phyloP scores from a whole-genome alignment of 2,888 invertebrate genomes.

The Octonoba sinensis region DNA sequence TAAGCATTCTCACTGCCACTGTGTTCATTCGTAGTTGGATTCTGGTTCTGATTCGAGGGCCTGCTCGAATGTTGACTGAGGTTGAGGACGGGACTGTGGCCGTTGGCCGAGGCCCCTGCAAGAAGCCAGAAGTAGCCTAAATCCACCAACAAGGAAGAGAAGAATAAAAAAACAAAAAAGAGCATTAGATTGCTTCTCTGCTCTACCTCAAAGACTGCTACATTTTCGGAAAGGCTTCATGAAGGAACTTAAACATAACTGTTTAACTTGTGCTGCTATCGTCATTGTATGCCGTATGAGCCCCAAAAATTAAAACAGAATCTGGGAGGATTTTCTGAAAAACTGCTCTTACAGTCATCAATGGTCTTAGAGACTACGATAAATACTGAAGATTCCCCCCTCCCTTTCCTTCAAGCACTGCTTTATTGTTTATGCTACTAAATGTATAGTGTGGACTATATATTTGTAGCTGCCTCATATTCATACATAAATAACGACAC shows the following conservation, averaged over 20 bases:
- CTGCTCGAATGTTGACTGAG: conserved; percentile 85
- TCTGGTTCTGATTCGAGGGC: conserved; percentile 61
- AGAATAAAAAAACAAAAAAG: conserved; percentile 27
- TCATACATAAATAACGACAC: too few species aligned
- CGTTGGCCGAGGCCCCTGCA: conserved; percentile 83
- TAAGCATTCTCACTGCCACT: conserved; percentile 68
- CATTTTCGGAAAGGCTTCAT: conserved; percentile 28
- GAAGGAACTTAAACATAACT: background rate
- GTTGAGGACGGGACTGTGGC: conserved; percentile 92
- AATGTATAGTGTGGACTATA: too few species aligned
- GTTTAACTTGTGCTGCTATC: too few species aligned
- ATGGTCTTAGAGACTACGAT: too few species aligned
- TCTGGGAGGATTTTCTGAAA: too few species aligned
- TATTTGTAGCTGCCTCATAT: too few species aligned
- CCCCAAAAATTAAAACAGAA: too few species aligned
- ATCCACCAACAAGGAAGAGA: conserved; percentile 36
- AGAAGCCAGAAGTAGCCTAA: conserved; percentile 67
- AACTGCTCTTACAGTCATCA: too few species aligned
- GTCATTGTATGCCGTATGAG: too few species aligned
- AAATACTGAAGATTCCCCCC: too few species aligned
- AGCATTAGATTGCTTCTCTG: conserved; percentile 41
- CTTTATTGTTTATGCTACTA: too few species aligned
- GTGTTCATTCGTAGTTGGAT: conserved; percentile 69
- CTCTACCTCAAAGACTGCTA: conserved; percentile 39
- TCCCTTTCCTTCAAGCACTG: too few species aligned